phyloP scores from a whole-genome alignment of 2,888 invertebrate species.

The Magallana nippona region DNA sequence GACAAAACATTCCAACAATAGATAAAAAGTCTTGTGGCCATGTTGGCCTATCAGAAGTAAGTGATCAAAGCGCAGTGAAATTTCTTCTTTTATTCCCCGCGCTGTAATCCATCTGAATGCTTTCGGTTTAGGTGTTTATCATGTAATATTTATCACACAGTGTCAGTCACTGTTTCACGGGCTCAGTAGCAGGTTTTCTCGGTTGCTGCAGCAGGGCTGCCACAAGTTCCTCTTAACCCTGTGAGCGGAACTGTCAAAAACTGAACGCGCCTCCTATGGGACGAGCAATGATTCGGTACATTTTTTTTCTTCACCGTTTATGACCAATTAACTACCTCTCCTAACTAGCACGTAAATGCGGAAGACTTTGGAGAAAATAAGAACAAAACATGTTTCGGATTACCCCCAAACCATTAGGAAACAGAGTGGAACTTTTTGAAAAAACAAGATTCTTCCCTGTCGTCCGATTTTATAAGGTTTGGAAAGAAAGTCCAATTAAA shows the following conservation, averaged over 20 bases:
- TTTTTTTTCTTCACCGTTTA: not conserved
- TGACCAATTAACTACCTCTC: slow-evolving; percentile 1
- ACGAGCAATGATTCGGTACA: not conserved
- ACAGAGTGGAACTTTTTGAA: not conserved
- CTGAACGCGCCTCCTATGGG: not conserved
- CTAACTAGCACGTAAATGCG: slow-evolving; percentile 7
- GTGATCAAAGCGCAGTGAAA: slow-evolving; percentile 30
- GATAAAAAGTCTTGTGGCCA: slow-evolving; percentile 24
- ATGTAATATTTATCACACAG: slow-evolving; percentile 8
- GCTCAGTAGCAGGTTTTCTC: not conserved
- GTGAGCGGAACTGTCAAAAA: slow-evolving; percentile 29
- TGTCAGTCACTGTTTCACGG: not conserved
- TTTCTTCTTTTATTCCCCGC: slow-evolving; percentile 24
- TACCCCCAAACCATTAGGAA: not conserved
- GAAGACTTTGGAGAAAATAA: not conserved
- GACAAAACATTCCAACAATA: not conserved
- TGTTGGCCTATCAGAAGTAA: slow-evolving; percentile 21
- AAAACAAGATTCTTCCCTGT: not conserved
- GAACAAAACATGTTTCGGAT: slow-evolving; percentile 2
- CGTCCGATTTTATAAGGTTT: not conserved
- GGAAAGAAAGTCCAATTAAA: slow-evolving; percentile 17
- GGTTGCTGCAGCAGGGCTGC: not conserved
- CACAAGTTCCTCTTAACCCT: not conserved
- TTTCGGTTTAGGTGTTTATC: not conserved
- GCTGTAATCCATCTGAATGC: slow-evolving; percentile 11